A percentile compares a stretch with the other conserved stretches of the same genome.
phyloP scores from a whole-genome alignment of 2,888 invertebrate species.

The Hirtodrosophila cameraria region DNA sequence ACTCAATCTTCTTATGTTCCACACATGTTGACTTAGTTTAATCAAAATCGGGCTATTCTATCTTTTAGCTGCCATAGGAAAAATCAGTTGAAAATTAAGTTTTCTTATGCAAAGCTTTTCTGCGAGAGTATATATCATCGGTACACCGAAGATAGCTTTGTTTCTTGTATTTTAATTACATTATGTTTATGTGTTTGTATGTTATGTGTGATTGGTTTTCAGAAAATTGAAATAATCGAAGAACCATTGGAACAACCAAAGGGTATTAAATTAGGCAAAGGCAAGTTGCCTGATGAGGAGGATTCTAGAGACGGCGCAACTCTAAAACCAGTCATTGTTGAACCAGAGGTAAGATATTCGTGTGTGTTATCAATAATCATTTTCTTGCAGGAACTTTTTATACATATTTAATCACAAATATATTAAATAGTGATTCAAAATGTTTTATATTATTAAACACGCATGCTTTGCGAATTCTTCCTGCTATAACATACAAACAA shows the following conservation, averaged over 20 bases:
- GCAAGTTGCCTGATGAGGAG: constrained; percentile 79
- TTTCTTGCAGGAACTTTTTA: too few relatives aligned
- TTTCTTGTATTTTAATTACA: background rate
- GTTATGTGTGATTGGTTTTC: constrained; percentile 1
- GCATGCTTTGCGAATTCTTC: background rate
- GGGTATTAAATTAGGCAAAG: constrained; percentile 81
- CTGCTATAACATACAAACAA: background rate
- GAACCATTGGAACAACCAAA: constrained; percentile 65
- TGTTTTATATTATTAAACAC: too few relatives aligned
- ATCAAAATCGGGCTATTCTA: too few relatives aligned
- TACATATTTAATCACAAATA: too few relatives aligned
- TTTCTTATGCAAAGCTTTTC: too few relatives aligned
- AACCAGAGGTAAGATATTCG: constrained; percentile 80
- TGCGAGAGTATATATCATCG: too few relatives aligned
- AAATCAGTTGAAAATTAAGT: too few relatives aligned
- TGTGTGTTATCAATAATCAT: too few relatives aligned
- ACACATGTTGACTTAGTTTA: too few relatives aligned
- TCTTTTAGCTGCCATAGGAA: too few relatives aligned
- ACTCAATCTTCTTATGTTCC: too few relatives aligned
- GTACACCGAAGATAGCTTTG: background rate
- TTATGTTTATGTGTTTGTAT: constrained; percentile 9
- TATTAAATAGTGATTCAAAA: too few relatives aligned
- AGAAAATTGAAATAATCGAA: constrained; percentile 76
- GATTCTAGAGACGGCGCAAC: constrained; percentile 73
- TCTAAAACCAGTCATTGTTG: constrained; percentile 83